Base-by-base conservation (phyloP, 2,797 vertebrate species). In the Typhlichthys eigenmanni region DNA sequence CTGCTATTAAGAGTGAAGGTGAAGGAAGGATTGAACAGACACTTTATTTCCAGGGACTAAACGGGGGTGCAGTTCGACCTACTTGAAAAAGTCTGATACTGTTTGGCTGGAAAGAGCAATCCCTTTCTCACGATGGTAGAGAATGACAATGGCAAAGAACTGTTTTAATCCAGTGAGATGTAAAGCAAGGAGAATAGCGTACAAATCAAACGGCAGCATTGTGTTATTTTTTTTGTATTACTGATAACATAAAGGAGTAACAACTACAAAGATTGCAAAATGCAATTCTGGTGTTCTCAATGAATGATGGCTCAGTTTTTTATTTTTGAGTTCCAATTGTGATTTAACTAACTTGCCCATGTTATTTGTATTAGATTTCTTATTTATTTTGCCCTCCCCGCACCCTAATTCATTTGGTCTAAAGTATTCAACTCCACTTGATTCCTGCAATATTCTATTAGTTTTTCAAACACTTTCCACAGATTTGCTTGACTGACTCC, bases 371-470 rank as follows among this genome's bases (percentile, higher is more conserved):
- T 77, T 81, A 67, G 48, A 64, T 85, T 65, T 68, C 65, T 77
- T 89, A 91, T 91, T 92, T 91, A 91, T 91, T 90, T 82, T 34
- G 52, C 74, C 60, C 56, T n/a, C 75, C 13, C 47, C 46, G 82
- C 68, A 74, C 49, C 68, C 72, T 69, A 47, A 54, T 76, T 80
- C 13, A 47, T 11, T 72, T 72, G 57, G 56, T 69, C 58, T 59
- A 72, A 61, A 75, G 61, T 76, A 58, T 76, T 76, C 51, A 60
- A 75, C 64, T 46, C 61, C 61, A 64, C 60, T 81, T 77, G 16
- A 57, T 29, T 63, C 69, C 55, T 61, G 47, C 72, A 59, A 49
- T 66, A 8, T 62, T 55, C 29, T 16, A 48, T 56, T 47, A 32
- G n/a, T 29, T 17, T 38, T 38, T 38, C 34, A 38, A 38, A 38